Evolutionary conservation across 2,797 vertebrate species (phyloP), one percentile per base, ranked within the genome.

Genomic region (Eospalax fontanierii): DNA sequence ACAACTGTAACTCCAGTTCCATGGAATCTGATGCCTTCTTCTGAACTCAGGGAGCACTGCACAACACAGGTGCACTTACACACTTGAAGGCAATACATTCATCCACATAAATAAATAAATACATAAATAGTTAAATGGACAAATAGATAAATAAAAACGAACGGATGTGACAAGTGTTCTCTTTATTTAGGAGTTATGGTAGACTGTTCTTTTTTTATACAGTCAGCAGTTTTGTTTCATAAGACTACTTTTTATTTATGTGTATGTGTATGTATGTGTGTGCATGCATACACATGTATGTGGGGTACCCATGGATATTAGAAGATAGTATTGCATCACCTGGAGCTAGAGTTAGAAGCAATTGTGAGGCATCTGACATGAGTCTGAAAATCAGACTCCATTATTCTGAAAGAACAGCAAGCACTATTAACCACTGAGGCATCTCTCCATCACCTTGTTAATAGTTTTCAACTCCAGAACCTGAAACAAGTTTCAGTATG

Each of bases 401-500:
- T 7, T 9, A 10, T 12, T 54, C 8, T 54, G 50, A 12, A 54
- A 54, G 12, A 11, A 12, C 50, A 54, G 7, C 50, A 54, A 54
- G 50, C 14, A 9, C 50, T 54, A 7, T 54, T 22, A 11, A 65
- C 18, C 33, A 61, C 28, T 43, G 61, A 65, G 38, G 8, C 59
- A 82, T 14, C 18, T 30, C 26, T 18, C 6, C 5, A 43, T 16
- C 0, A 16, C 16, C 59, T 43, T 30, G 26, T 65, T 10, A 82
- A 70, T 5, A 84, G 6, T 83, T 90, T 78, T 87, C 75, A 75
- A n/a, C 24, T 84, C n/a, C 9, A 35, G 12, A 8, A 68, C 61
- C 33, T 95, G 50, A 83, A 88, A 63, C 1, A 24, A 19, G 16
- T 87, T 83, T 96, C 74, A 80, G 59, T 38, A 61, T 78, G 74